Conservation (phyloP, 2,888 invertebrate species). For the Drosophila macrospina region DNA sequence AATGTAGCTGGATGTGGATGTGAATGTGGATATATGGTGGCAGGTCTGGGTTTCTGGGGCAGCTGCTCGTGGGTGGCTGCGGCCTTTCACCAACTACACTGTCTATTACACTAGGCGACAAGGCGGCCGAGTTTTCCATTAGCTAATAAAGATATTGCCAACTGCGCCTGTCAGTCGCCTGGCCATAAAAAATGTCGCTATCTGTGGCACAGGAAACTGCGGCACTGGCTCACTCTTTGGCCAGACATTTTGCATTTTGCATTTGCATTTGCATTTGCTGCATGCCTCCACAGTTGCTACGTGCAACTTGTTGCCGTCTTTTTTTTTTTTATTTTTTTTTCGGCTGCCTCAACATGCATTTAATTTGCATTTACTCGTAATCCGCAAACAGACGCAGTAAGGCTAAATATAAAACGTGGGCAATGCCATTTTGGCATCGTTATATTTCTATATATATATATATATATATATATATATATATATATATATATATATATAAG, state of each 20-base stretch:
- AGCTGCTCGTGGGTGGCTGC: constrained; percentile 68
- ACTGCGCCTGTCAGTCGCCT: constrained; percentile 44
- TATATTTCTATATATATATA: constrained; percentile 34
- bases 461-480: not conserved
- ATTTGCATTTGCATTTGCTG: constrained; percentile 36
- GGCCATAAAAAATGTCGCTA: constrained; percentile 73
- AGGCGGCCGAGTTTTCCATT: constrained; percentile 47
- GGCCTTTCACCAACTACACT: constrained; percentile 63
- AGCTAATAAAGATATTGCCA: constrained; percentile 75
- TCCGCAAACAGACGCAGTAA: constrained; percentile 54
- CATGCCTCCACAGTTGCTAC: constrained; percentile 57
- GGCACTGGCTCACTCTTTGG: constrained; percentile 30
- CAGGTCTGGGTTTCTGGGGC: constrained; percentile 73
- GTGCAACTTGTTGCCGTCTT: constrained; percentile 76
- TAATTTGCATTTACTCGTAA: constrained; percentile 75
- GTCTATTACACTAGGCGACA: constrained; percentile 42
- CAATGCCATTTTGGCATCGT: constrained; percentile 56
- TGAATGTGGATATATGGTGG: constrained; percentile 15
- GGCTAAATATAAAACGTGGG: constrained; percentile 47
- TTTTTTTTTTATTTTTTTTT: constrained; percentile 19
- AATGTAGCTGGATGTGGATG: too few species aligned
- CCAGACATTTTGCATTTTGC: constrained; percentile 60
- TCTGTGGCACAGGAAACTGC: constrained; percentile 72
- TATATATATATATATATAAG: not conserved
- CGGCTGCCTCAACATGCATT: constrained; percentile 62